Conservation (phyloP, 2,113 vertebrate genomes). For the Trochalopteron elliotii region DNA sequence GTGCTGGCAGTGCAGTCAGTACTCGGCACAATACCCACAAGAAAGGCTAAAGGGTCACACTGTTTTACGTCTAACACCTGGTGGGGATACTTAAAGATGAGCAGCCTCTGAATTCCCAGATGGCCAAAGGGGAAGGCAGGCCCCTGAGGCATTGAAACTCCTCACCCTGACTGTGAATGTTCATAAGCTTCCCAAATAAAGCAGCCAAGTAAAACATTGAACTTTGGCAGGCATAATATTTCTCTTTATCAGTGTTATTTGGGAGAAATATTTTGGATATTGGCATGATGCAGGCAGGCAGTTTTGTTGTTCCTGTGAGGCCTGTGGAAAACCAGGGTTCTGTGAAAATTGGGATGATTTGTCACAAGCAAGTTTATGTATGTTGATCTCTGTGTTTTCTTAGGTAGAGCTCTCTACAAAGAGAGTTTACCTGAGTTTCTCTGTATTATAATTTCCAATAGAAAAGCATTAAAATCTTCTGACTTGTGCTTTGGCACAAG, state of each 20-base stretch:
- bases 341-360: background rate
- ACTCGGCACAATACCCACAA: accelerated
- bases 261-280: background rate
- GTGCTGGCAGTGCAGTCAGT: background rate
- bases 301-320: background rate
- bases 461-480: background rate
- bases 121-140: background rate
- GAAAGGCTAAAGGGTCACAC: background rate
- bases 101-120: background rate
- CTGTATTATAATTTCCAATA: background rate
- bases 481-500: background rate
- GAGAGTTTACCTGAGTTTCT: background rate
- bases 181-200: background rate
- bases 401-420: background rate
- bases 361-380: accelerated
- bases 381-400: background rate
- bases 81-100: background rate
- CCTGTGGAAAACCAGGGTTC: background rate
- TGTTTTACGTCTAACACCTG: background rate
- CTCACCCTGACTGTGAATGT: accelerated
- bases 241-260: background rate
- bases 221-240: background rate
- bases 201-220: background rate
- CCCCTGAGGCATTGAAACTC: no score
- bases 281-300: background rate